These are phyloP conservation scores for Typhlomys cinereus DNA, from an alignment of 2,113 vertebrate species.

Conservation along the genomic window DNA sequence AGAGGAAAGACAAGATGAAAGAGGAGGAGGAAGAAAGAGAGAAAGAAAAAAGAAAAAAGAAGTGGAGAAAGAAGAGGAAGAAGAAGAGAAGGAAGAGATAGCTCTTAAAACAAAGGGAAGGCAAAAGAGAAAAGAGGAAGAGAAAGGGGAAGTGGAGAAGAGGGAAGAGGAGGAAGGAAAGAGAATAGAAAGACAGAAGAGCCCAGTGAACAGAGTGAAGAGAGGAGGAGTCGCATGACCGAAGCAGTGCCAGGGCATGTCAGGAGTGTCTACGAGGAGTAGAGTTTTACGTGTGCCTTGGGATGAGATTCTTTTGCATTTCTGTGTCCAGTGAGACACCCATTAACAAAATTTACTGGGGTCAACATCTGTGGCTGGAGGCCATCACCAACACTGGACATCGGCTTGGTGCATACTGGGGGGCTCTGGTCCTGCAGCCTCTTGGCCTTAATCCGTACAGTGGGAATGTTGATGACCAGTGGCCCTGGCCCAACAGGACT, in stretches of 20 bases:
- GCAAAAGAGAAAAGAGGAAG: no score
- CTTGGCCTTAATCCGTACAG: rapidly evolving
- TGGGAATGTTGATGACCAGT: rapidly evolving
- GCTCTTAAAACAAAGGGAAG: not conserved
- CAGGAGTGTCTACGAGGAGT: rapidly evolving
- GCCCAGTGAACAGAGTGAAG: rapidly evolving
- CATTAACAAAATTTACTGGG: not conserved
- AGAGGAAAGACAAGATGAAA: rapidly evolving
- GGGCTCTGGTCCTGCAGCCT: not conserved
- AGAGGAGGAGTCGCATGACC: not conserved
- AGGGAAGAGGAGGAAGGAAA: no score
- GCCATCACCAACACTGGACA: not conserved
- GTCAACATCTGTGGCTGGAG: not conserved
- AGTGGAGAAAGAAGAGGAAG: not conserved
- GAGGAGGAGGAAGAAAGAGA: not conserved
- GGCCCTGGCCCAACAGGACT: rapidly evolving
- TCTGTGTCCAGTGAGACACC: rapidly evolving
- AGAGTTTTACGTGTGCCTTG: rapidly evolving
- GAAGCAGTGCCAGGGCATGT: no score
- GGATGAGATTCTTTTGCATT: not conserved
- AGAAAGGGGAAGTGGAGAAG: rapidly evolving
- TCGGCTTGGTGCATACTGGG: rapidly evolving
- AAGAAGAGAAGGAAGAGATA: not conserved
- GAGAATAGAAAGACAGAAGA: not conserved
- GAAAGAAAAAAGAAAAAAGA: rapidly evolving